phyloP scores from a whole-genome alignment of 2,113 vertebrate species.

The Mobula birostris region DNA sequence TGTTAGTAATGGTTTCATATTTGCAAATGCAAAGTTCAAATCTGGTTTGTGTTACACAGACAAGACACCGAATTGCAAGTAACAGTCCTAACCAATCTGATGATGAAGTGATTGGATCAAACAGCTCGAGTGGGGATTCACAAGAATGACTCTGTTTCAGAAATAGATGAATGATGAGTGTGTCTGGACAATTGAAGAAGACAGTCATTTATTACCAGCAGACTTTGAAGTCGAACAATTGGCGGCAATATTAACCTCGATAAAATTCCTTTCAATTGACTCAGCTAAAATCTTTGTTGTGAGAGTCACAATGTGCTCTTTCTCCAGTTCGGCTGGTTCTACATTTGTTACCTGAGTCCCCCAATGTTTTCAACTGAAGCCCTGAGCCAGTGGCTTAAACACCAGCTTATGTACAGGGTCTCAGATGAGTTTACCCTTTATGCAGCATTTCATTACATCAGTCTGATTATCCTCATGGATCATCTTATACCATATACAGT shows the following conservation, averaged over 20 bases:
- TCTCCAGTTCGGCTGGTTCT: too few species aligned
- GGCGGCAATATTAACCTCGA: not conserved
- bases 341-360: not conserved
- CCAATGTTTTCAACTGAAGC: not conserved
- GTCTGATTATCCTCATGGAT: not conserved
- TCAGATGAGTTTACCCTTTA: not conserved
- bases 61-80: not conserved
- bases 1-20: not conserved
- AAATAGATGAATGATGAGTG: slow-evolving; percentile 19
- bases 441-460: not conserved
- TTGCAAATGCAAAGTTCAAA: not conserved
- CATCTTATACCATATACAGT: not conserved
- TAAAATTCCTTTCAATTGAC: not conserved
- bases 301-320: not conserved
- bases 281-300: not conserved
- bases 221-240: slow-evolving; percentile 22
- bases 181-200: slow-evolving; percentile 9
- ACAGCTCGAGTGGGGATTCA: not conserved
- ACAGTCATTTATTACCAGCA: not conserved
- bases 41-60: slow-evolving; percentile 15
- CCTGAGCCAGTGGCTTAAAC: not conserved
- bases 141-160: slow-evolving; percentile 14
- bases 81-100: not conserved
- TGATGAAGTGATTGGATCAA: slow-evolving; percentile 28
- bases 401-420: not conserved